A percentile compares a stretch with the other conserved stretches of the same genome.
Evolutionary conservation across 2,113 vertebrate genomes (phyloP).

Genomic region (Carettochelys insculpta): DNA sequence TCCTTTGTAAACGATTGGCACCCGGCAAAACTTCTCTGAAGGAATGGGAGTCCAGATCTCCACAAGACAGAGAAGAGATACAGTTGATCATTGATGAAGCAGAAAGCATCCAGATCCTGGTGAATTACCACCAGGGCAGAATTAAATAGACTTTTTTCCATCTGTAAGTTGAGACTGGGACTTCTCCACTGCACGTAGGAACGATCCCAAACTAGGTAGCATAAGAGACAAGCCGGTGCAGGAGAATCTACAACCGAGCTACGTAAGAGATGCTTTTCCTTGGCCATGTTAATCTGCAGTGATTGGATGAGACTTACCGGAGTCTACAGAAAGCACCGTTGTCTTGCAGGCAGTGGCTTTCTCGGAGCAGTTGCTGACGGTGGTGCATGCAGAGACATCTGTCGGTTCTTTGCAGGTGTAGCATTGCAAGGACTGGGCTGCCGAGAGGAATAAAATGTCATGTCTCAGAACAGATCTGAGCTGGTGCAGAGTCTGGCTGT

Average conservation of each 20-base stretch:
- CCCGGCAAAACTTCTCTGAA: accelerated
- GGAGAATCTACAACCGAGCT: background rate
- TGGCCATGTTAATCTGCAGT: accelerated
- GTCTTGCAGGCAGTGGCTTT: conserved; percentile 21
- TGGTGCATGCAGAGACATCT: conserved; percentile 1
- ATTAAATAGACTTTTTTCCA: background rate
- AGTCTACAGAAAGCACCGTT: background rate
- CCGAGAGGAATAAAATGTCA: background rate
- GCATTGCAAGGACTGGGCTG: conserved; percentile 44
- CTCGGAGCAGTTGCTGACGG: accelerated
- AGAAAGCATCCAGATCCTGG: background rate
- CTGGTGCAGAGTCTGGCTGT: too few relatives aligned
- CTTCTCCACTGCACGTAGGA: background rate
- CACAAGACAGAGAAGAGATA: background rate
- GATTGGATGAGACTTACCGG: background rate
- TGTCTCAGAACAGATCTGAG: accelerated
- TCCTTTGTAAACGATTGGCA: background rate
- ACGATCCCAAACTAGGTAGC: background rate
- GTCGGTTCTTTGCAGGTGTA: conserved; percentile 45
- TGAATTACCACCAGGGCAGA: background rate
- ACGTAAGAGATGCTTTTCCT: too few relatives aligned
- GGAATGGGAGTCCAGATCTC: background rate
- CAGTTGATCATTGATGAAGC: accelerated
- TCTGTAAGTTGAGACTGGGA: background rate
- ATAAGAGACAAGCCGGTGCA: accelerated